Base-by-base conservation (phyloP, 2,797 vertebrate genomes). In the Sebastes oblongus region DNA sequence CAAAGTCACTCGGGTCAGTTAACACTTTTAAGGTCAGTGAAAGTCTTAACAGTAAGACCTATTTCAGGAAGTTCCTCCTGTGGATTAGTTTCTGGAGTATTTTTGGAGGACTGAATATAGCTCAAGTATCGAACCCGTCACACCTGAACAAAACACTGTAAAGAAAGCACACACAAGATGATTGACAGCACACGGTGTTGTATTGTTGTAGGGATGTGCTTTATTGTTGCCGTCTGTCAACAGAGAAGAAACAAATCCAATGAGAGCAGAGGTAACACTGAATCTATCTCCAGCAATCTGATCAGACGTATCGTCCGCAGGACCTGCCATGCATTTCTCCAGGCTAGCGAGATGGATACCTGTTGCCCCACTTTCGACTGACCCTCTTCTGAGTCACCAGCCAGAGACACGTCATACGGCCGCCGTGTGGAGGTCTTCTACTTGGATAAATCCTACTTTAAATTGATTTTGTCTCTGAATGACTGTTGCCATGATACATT, bases 251-350 rank as follows among this genome's bases (percentile, higher is more conserved):
- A 75, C 71, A 85, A 77, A 87, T 83, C 64, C 90, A 83, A 12
- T 82, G 74, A 86, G 74, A 78, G 75, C 71, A 73, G 64, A 70
- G 24, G 32, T 34, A 72, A 87, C 78, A 88, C 8, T 82, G 81
- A 90, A 85, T 82, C 29, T 81, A n/a, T 78, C 58, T 80, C 75
- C 77, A 74, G 80, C 66, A 84, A 88, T 88, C 78, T 70, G 89
- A 91, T 83, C 88, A 88, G 81, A 87, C 72, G 5, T 73, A 69
- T 95, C 94, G 82, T 94, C 92, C 92, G 90, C 72, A 84, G 72
- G 77, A 76, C 67, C 70, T 3, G 61, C 52, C 25, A 27, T 30
- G 46, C 59, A 72, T 85, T 82, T 84, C 90, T 89, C 77, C 73
- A 66, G 91, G 86, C 78, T 30, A 66, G 39, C n/a, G 10, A 55